These are phyloP conservation scores for Xanthia icteritia DNA, from an alignment of 2,888 invertebrate genomes.

Conservation along the genomic window DNA sequence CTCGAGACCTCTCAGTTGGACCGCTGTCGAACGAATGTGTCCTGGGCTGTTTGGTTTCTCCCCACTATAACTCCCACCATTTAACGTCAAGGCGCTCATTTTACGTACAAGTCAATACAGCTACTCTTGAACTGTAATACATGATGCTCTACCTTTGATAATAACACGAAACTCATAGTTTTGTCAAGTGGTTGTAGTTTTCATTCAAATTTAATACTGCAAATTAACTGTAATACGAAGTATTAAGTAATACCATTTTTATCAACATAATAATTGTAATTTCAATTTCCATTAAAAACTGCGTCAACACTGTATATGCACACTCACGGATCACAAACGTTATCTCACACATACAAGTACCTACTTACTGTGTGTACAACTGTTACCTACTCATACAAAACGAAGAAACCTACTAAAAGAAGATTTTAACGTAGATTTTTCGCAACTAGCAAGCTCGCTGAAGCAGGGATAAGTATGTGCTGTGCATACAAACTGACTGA, in stretches of 20 bases:
- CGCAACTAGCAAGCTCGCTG: slow-evolving; percentile 43
- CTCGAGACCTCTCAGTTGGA: neutral
- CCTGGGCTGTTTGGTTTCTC: neutral
- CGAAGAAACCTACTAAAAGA: slow-evolving; percentile 41
- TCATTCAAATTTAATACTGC: neutral
- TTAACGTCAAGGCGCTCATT: too few species aligned
- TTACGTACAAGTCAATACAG: too few species aligned
- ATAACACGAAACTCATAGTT: neutral
- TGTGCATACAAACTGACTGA: slow-evolving; percentile 54
- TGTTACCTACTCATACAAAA: slow-evolving; percentile 15
- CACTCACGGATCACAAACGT: slow-evolving; percentile 9
- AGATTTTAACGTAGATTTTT: slow-evolving; percentile 61
- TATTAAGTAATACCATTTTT: neutral
- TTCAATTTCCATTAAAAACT: slow-evolving; percentile 4
- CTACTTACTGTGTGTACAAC: neutral
- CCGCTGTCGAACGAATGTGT: neutral
- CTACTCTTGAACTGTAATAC: too few species aligned
- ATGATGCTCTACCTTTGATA: neutral
- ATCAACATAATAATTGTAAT: neutral
- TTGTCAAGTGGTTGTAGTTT: too few species aligned
- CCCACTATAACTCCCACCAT: neutral
- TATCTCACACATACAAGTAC: slow-evolving; percentile 14
- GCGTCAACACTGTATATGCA: neutral
- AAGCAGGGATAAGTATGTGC: slow-evolving; percentile 53
- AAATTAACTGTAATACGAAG: neutral